A percentile compares a stretch with the other conserved stretches of the same genome.
Evolutionary conservation across 2,888 invertebrate genomes (phyloP).

Genomic region (Sinopyrophorus schimmeli): DNA sequence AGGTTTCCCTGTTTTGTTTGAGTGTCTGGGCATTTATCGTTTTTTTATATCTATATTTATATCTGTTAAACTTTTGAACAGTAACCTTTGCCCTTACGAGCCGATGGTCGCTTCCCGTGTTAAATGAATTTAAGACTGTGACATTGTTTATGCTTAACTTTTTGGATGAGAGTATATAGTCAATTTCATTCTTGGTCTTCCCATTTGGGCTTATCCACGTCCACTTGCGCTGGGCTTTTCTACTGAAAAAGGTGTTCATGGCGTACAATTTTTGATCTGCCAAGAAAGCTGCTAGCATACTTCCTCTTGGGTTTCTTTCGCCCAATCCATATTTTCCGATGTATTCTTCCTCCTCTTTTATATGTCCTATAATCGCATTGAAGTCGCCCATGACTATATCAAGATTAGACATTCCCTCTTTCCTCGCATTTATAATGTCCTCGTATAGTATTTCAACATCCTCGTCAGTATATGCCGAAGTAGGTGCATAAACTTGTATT

Average conservation of each 20-base stretch:
- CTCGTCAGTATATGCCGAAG: not conserved
- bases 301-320: too few relatives aligned
- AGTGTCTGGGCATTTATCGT: not conserved
- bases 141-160: not conserved
- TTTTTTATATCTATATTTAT: not conserved
- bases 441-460: not conserved
- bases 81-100: not conserved
- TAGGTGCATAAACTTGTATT: not conserved
- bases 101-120: not conserved
- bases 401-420: too few relatives aligned
- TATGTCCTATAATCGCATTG: too few relatives aligned
- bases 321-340: too few relatives aligned
- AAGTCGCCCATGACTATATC: too few relatives aligned
- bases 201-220: not conserved
- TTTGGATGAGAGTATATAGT: not conserved
- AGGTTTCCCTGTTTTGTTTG: not conserved
- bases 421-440: too few relatives aligned
- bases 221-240: not conserved
- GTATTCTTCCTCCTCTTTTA: too few relatives aligned
- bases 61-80: not conserved
- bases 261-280: not conserved
- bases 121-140: not conserved
- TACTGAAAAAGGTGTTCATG: not conserved
- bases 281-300: too few relatives aligned
- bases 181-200: not conserved